Percentiles rank a stretch among this genome's conserved stretches.
Conservation (phyloP, 2,113 vertebrate species). For the Dasypus novemcinctus region DNA sequence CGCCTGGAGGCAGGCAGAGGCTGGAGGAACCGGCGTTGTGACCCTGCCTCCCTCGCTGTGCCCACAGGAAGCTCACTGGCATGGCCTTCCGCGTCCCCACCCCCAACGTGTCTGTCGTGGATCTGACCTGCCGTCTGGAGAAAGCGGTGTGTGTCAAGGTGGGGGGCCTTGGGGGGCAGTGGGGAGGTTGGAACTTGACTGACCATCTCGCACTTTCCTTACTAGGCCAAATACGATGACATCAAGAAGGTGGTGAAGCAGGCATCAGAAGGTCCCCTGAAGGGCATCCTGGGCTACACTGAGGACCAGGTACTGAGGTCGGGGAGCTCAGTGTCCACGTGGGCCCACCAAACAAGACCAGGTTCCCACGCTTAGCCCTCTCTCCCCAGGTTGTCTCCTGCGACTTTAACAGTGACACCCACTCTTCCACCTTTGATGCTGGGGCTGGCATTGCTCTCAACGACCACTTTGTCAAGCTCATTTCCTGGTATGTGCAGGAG, state of each 20-base stretch:
- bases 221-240: constrained; percentile 94
- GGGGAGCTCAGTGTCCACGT: rapidly evolving
- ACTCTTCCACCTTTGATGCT: constrained; percentile 98
- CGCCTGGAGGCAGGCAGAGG: background rate
- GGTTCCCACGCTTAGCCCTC: background rate
- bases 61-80: constrained; percentile 93
- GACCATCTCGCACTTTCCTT: background rate
- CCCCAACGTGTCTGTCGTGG: constrained; percentile 96
- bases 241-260: constrained; percentile 96
- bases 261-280: constrained; percentile 93
- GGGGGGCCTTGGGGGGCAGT: rapidly evolving
- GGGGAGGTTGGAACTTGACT: background rate
- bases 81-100: constrained; percentile 99
- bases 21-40: no score
- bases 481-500: constrained; percentile 89
- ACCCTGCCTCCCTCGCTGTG: background rate
- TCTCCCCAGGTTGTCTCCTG: constrained; percentile 91
- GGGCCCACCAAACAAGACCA: rapidly evolving
- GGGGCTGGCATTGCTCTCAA: constrained; percentile 96
- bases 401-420: constrained; percentile 94
- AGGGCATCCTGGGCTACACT: constrained; percentile 96
- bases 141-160: constrained; percentile 89
- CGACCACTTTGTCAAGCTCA: constrained; percentile 96
- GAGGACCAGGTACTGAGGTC: constrained; percentile 89
- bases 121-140: constrained; percentile 95